Conservation (phyloP, 2,888 invertebrate species). For the Trissoscelio sp. region DNA sequence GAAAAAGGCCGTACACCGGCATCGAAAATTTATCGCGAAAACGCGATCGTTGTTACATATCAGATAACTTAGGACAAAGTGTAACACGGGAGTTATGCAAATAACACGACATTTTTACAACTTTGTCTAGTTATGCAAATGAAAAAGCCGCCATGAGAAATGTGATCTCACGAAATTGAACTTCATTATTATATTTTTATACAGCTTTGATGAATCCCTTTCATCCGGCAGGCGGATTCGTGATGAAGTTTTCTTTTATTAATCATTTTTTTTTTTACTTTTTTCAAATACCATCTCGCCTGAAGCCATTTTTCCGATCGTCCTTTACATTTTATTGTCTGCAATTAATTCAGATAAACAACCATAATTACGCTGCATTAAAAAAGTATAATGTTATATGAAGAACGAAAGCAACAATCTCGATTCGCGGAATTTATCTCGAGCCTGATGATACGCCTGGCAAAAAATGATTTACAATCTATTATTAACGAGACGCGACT, state of each 20-base stretch:
- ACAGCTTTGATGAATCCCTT: slow-evolving; percentile 24
- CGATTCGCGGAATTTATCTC: slow-evolving; percentile 45
- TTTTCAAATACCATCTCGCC: slow-evolving; percentile 22
- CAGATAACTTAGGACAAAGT: slow-evolving; percentile 8
- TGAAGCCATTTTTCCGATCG: slow-evolving; percentile 46
- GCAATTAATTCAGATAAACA: slow-evolving; percentile 44
- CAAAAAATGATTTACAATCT: slow-evolving; percentile 63
- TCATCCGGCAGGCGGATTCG: background rate
- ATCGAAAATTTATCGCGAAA: slow-evolving; percentile 16
- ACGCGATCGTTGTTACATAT: background rate
- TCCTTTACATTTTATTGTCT: slow-evolving; percentile 74
- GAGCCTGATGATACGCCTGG: slow-evolving; percentile 41
- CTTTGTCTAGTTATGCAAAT: slow-evolving; percentile 21
- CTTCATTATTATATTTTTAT: background rate
- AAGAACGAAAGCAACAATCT: slow-evolving; percentile 52
- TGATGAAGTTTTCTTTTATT: background rate
- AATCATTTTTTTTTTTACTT: slow-evolving; percentile 6
- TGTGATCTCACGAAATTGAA: slow-evolving; percentile 21
- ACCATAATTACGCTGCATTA: slow-evolving; percentile 48
- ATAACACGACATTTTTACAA: slow-evolving; percentile 18
- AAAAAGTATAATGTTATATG: slow-evolving; percentile 45
- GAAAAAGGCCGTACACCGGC: slow-evolving; percentile 23
- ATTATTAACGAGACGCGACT: slow-evolving; percentile 47
- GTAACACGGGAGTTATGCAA: slow-evolving; percentile 36
- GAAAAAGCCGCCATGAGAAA: slow-evolving; percentile 5